Conservation (phyloP, 2,888 invertebrate genomes). For the Tachina grossa region DNA sequence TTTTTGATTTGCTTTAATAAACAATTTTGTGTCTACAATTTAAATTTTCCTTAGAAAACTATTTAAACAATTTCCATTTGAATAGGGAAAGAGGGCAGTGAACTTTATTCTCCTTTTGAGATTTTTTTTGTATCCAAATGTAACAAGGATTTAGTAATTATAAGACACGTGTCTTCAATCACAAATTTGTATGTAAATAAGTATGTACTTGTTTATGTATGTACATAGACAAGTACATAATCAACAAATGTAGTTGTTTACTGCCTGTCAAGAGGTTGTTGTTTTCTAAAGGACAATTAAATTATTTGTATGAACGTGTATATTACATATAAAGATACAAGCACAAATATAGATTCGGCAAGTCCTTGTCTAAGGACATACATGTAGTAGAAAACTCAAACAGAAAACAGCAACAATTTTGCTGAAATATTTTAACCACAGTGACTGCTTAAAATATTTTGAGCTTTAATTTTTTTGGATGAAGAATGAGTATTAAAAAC, state of each 20-base stretch:
- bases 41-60: not conserved
- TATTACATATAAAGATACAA: not conserved
- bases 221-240: not conserved
- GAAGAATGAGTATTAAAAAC: too few relatives aligned
- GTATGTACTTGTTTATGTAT: too few relatives aligned
- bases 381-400: not conserved
- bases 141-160: not conserved
- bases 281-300: conserved; percentile 14
- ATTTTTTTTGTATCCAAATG: not conserved
- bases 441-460: too few relatives aligned
- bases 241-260: not conserved
- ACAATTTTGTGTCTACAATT: too few relatives aligned
- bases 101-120: not conserved
- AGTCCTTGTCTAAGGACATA: too few relatives aligned
- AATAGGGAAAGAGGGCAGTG: not conserved
- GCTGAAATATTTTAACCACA: too few relatives aligned
- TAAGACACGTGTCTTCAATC: conserved; percentile 4
- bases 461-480: too few relatives aligned
- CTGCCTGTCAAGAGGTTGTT: conserved; percentile 9
- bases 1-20: too few relatives aligned
- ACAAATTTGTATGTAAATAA: not conserved
- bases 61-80: not conserved
- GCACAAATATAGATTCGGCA: not conserved
- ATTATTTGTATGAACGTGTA: not conserved
- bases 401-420: not conserved